phyloP scores from a whole-genome alignment of 2,113 vertebrate species.

The Seriola dumerili region DNA sequence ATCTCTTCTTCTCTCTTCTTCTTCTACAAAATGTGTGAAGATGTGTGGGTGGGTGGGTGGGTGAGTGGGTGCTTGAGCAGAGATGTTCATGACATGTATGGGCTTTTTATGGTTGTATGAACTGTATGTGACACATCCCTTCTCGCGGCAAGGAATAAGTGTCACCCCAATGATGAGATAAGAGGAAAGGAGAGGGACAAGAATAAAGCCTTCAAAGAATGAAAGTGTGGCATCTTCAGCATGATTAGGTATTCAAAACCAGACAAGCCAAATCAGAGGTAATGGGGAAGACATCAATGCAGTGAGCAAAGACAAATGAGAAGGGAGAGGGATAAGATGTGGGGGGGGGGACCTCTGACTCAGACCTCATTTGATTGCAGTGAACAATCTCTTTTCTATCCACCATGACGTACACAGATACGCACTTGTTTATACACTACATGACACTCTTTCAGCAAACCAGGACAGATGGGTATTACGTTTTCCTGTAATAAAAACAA shows the following conservation, averaged over 20 bases:
- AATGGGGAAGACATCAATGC: constrained; percentile 64
- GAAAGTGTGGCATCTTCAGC: constrained; percentile 58
- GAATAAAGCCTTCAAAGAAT: constrained; percentile 53
- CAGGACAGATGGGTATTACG: constrained; percentile 29
- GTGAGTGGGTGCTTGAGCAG: neutral
- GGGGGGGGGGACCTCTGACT: constrained; percentile 41
- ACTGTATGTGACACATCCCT: constrained; percentile 19
- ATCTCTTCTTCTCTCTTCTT: neutral
- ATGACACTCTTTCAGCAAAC: constrained; percentile 14
- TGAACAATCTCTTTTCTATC: constrained; percentile 45
- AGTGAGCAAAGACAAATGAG: constrained; percentile 62
- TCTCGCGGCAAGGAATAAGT: constrained; percentile 22
- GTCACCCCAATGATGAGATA: constrained; percentile 38
- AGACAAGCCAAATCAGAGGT: constrained; percentile 75
- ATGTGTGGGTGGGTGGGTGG: neutral
- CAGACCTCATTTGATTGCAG: constrained; percentile 51
- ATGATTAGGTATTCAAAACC: constrained; percentile 74
- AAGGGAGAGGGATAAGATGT: constrained; percentile 35
- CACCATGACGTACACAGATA: constrained; percentile 6
- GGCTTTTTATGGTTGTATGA: constrained; percentile 15
- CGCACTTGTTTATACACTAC: neutral
- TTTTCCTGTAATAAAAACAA: constrained; percentile 29
- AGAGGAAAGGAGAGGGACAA: constrained; percentile 20
- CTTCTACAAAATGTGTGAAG: constrained; percentile 7
- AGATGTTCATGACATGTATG: constrained; percentile 12